Evolutionary conservation across 2,888 invertebrate species (phyloP).

Genomic region (Eupithecia tripunctaria): DNA sequence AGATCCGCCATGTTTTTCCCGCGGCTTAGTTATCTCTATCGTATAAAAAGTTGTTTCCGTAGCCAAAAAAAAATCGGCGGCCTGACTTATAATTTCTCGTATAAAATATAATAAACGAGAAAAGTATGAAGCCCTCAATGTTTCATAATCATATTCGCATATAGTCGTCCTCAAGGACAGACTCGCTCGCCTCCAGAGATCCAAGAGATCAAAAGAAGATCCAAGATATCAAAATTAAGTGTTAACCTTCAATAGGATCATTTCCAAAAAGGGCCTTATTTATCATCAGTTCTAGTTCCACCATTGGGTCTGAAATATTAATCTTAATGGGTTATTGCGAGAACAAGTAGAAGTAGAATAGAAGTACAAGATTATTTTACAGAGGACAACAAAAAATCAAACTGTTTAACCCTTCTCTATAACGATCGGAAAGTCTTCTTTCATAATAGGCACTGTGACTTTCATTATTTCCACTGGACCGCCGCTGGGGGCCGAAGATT

Average conservation of each 20-base stretch:
- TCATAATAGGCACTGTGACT: background rate
- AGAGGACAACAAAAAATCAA: background rate
- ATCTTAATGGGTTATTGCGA: background rate
- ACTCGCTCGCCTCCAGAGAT: too few relatives aligned
- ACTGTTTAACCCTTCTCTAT: background rate
- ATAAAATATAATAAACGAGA: too few relatives aligned
- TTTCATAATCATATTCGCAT: too few relatives aligned
- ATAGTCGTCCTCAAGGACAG: too few relatives aligned
- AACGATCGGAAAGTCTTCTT: background rate
- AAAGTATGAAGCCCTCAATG: too few relatives aligned
- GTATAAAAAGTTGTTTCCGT: too few relatives aligned
- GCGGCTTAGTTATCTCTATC: too few relatives aligned
- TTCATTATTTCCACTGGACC: background rate
- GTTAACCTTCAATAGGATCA: background rate
- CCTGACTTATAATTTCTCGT: too few relatives aligned
- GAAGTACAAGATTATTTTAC: background rate
- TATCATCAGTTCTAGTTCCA: constrained; percentile 17
- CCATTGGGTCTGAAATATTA: constrained; percentile 32
- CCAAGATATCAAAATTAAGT: background rate
- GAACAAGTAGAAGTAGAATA: too few relatives aligned
- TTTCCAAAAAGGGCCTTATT: constrained; percentile 34
- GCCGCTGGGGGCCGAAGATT: background rate
- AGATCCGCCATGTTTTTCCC: too few relatives aligned
- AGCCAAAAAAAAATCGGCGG: too few relatives aligned
- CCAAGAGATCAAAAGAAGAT: background rate